Percentiles rank a stretch among this genome's conserved stretches.
phyloP scores from a whole-genome alignment of 2,888 invertebrate genomes.

The Phymatocera aterrima region DNA sequence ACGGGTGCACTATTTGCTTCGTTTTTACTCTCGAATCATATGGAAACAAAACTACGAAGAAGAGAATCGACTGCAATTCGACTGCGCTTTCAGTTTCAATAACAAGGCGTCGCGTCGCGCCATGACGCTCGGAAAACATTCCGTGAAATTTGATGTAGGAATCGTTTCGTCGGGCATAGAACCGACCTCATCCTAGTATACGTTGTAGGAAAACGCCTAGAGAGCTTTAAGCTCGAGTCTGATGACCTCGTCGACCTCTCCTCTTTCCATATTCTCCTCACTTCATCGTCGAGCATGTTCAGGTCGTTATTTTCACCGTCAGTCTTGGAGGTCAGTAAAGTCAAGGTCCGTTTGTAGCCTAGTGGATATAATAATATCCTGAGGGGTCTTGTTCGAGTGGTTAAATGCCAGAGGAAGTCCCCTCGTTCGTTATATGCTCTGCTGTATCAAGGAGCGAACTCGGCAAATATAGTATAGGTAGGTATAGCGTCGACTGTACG shows the following conservation, averaged over 20 bases:
- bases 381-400: background rate
- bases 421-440: background rate
- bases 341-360: conserved; percentile 28
- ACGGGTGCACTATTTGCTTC: background rate
- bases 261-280: too few species aligned
- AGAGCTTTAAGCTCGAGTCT: background rate
- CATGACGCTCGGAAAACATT: background rate
- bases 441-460: background rate
- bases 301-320: background rate
- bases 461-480: background rate
- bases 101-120: too few species aligned
- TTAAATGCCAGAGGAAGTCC: conserved; percentile 1
- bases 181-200: background rate
- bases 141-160: background rate
- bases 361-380: background rate
- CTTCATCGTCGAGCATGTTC: background rate
- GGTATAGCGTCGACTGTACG: background rate
- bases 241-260: conserved; percentile 1
- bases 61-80: background rate
- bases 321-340: conserved; percentile 9
- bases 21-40: background rate
- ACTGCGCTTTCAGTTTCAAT: conserved; percentile 2
- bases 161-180: background rate
- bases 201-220: background rate
- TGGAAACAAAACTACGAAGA: too few species aligned